Evolutionary conservation across 2,797 vertebrate species (phyloP).

Genomic region (Pseudocheirus occidentalis): DNA sequence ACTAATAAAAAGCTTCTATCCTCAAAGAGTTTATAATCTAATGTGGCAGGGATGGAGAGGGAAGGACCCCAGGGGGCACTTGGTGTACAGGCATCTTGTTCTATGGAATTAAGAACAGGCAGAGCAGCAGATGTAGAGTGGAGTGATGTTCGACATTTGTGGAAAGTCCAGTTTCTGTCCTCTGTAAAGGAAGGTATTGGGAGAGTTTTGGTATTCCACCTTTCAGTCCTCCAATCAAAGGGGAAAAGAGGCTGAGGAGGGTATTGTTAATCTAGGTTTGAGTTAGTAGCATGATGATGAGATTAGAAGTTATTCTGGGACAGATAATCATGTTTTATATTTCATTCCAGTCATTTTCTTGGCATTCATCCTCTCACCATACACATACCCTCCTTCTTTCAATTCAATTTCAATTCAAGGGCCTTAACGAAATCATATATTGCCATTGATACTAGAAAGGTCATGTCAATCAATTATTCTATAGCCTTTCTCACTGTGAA

Average conservation of each 20-base stretch:
- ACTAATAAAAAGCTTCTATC: background rate
- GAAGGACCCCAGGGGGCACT: background rate
- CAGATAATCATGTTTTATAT: background rate
- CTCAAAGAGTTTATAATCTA: background rate
- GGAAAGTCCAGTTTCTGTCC: background rate
- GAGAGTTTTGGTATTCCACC: background rate
- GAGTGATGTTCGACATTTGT: background rate
- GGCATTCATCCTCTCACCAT: background rate
- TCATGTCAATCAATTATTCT: background rate
- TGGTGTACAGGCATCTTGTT: background rate
- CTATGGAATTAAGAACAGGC: background rate
- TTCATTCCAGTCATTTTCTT: background rate
- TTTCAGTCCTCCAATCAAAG: background rate
- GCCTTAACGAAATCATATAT: background rate
- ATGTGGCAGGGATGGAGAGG: background rate
- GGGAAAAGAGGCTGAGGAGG: background rate
- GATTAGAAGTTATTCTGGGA: background rate
- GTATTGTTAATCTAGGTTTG: background rate
- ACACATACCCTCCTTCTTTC: background rate
- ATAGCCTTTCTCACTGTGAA: background rate
- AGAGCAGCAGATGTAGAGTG: background rate
- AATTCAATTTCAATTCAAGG: background rate
- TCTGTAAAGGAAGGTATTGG: background rate
- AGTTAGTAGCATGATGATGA: background rate
- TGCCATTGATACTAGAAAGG: background rate